Conservation (phyloP, 2,797 vertebrate genomes). For the Tiaroga cobitis region DNA sequence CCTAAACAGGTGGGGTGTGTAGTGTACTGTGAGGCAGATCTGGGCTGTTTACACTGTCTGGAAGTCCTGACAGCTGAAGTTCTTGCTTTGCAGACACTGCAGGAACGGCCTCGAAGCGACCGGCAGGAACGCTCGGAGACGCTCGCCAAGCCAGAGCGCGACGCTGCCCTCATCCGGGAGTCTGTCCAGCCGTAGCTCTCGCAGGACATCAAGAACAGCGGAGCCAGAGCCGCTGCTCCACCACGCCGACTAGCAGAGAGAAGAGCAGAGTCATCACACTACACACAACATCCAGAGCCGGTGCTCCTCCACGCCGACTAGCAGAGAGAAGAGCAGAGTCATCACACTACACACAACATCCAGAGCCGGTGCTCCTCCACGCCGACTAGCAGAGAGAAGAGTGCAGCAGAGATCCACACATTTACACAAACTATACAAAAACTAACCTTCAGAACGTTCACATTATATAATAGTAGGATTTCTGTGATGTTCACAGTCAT, state of each 20-base stretch:
- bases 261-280: background rate
- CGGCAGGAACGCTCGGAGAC: constrained; percentile 67
- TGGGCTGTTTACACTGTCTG: constrained; percentile 68
- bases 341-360: no score
- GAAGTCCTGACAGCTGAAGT: constrained; percentile 75
- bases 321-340: no score
- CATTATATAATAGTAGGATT: no score
- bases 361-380: constrained; percentile 47
- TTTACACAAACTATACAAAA: no score
- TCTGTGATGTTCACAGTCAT: background rate
- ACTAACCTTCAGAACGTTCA: background rate
- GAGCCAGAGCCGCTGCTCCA: constrained; percentile 47
- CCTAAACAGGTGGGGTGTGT: background rate
- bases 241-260: constrained; percentile 55
- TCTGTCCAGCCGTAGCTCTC: constrained; percentile 66
- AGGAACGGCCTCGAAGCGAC: constrained; percentile 66
- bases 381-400: constrained; percentile 58
- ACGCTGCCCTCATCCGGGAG: constrained; percentile 65
- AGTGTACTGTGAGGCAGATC: background rate
- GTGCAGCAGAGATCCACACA: no score
- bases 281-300: no score
- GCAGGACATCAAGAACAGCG: constrained; percentile 70
- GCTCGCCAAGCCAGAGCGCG: constrained; percentile 65
- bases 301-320: no score
- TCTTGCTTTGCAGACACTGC: constrained; percentile 67